A percentile compares a stretch with the other conserved stretches of the same genome.
Conservation (phyloP, 2,113 vertebrate genomes). For the Paedocypris sp. region DNA sequence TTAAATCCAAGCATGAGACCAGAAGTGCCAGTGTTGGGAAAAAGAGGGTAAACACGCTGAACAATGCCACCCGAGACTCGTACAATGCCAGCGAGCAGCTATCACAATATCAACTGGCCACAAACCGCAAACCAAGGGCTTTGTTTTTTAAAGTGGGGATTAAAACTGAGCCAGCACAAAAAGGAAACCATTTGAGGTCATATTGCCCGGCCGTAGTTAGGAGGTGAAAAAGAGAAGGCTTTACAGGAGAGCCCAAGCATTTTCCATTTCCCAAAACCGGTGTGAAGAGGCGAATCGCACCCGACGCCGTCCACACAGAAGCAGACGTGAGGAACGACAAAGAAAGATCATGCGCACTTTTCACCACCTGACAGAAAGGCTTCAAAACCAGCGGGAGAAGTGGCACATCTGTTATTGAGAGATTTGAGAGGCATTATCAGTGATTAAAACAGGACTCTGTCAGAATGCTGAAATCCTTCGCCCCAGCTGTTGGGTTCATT, state of each 20-base stretch:
- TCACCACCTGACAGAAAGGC: constrained; percentile 22
- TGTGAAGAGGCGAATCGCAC: neutral
- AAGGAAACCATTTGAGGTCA: constrained; percentile 41
- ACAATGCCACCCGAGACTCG: constrained; percentile 47
- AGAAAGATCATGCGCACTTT: neutral
- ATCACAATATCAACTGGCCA: constrained; percentile 51
- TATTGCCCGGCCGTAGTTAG: constrained; percentile 6
- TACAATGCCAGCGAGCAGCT: constrained; percentile 52
- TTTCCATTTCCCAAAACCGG: constrained; percentile 20
- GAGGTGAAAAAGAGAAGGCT: constrained; percentile 29
- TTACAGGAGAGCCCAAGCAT: constrained; percentile 20
- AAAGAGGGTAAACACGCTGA: constrained; percentile 53
- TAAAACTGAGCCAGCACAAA: constrained; percentile 48
- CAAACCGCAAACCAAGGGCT: constrained; percentile 42
- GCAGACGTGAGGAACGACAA: no score
- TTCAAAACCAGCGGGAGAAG: constrained; percentile 37
- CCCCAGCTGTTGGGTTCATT: constrained; percentile 61
- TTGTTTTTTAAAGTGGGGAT: constrained; percentile 61
- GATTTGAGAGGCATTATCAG: constrained; percentile 55
- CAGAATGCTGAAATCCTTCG: constrained; percentile 44
- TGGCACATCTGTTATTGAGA: constrained; percentile 55
- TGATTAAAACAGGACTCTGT: constrained; percentile 51
- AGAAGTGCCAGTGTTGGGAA: constrained; percentile 41
- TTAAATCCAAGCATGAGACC: constrained; percentile 50
- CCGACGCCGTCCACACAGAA: no score